phyloP scores from a whole-genome alignment of 2,113 vertebrate species.

The Triplophysa dalaica region DNA sequence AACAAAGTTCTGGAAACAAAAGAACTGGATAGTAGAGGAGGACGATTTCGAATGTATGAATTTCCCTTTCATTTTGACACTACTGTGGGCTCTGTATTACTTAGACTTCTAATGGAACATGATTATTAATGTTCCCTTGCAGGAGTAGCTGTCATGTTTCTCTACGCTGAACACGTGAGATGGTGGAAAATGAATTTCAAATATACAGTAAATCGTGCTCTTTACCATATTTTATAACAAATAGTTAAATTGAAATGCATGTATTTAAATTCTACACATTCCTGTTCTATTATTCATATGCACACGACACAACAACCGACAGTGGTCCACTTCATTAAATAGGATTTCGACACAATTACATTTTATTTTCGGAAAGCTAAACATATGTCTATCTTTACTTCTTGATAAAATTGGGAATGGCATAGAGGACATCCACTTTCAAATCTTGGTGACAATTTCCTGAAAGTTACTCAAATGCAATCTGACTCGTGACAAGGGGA shows the following conservation, averaged over 20 bases:
- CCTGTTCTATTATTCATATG: conserved; percentile 68
- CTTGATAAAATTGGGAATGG: conserved; percentile 86
- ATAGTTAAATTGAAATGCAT: conserved; percentile 75
- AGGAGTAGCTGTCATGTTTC: conserved; percentile 81
- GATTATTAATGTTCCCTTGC: conserved; percentile 92
- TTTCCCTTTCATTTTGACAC: conserved; percentile 38
- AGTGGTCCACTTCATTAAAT: conserved; percentile 79
- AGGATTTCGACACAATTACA: conserved; percentile 79
- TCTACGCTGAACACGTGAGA: conserved; percentile 58
- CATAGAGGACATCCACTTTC: conserved; percentile 80
- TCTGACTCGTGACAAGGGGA: conserved; percentile 96
- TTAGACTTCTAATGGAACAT: conserved; percentile 80
- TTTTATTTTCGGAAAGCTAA: conserved; percentile 75
- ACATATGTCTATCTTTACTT: conserved; percentile 81
- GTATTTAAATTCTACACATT: conserved; percentile 79
- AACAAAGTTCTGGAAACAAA: conserved; percentile 1
- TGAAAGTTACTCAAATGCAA: conserved; percentile 92
- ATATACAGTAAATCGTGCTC: conserved; percentile 84
- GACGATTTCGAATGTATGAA: neutral
- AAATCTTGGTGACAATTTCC: conserved; percentile 92
- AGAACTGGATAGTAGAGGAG: neutral
- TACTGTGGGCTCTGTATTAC: conserved; percentile 71
- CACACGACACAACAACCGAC: conserved; percentile 74
- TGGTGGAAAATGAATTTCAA: conserved; percentile 86
- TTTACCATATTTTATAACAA: conserved; percentile 93